Percentiles rank a stretch among this genome's conserved stretches.
Evolutionary conservation across 2,888 invertebrate species (phyloP).

Genomic region (Drosophila siamana): DNA sequence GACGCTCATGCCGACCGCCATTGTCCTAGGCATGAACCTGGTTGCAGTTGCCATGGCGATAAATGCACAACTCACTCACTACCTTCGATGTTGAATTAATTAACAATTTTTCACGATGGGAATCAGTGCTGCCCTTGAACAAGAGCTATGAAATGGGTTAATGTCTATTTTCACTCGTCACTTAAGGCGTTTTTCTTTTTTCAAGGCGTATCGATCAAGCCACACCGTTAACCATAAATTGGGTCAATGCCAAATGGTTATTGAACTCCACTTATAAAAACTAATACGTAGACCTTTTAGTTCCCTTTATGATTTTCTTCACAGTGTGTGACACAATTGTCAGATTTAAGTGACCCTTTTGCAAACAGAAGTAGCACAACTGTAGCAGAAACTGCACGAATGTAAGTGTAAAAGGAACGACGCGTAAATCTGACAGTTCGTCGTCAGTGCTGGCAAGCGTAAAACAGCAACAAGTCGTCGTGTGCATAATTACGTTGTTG

Average conservation of each 20-base stretch:
- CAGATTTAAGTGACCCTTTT: conserved; percentile 25
- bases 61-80: conserved; percentile 21
- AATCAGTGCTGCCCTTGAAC: conserved; percentile 27
- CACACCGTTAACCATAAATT: conserved; percentile 32
- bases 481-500: conserved; percentile 18
- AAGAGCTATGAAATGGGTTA: not conserved
- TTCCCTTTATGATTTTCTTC: conserved; percentile 8
- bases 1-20: conserved; percentile 9
- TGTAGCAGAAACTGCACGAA: conserved; percentile 31
- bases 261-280: conserved; percentile 47
- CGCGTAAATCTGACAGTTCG: conserved; percentile 11
- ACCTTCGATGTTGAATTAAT: conserved; percentile 19
- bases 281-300: conserved; percentile 5
- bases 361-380: not conserved
- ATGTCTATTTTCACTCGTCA: not conserved
- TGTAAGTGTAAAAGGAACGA: conserved; percentile 32
- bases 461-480: conserved; percentile 21
- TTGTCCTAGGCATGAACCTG: conserved; percentile 51
- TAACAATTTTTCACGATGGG: conserved; percentile 18
- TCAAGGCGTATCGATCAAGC: not conserved
- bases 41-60: conserved; percentile 58
- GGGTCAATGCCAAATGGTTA: conserved; percentile 67
- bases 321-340: conserved; percentile 9
- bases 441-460: conserved; percentile 36
- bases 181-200: not conserved